Conservation (phyloP, 2,113 vertebrate species). For the Pseudopodoces humilis region DNA sequence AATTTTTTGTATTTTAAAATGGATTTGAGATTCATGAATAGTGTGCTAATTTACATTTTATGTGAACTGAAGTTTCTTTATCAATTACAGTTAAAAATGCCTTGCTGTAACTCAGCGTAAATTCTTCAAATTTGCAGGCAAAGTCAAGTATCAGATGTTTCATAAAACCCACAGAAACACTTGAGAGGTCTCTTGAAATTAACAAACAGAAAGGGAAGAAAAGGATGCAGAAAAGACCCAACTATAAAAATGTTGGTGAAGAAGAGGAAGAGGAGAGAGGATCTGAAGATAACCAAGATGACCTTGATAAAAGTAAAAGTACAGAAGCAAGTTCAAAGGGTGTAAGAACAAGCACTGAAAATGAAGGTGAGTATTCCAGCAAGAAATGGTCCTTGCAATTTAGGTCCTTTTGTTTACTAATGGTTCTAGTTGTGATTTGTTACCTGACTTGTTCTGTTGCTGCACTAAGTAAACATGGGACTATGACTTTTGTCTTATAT, state of each 20-base stretch:
- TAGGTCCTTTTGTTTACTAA: not conserved
- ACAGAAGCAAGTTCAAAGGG: conserved; percentile 88
- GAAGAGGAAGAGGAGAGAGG: conserved; percentile 93
- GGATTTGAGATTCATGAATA: not conserved
- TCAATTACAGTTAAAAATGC: not conserved
- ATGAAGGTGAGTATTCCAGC: conserved; percentile 84
- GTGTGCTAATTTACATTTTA: not conserved
- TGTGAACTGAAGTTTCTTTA: not conserved
- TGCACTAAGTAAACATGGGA: not conserved
- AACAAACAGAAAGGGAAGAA: conserved; percentile 91
- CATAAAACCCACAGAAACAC: conserved; percentile 89
- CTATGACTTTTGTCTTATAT: not conserved
- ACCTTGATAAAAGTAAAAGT: conserved; percentile 81
- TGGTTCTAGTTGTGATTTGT: not conserved
- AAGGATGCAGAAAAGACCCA: conserved; percentile 90
- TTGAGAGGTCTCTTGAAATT: conserved; percentile 94
- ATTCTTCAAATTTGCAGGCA: conserved; percentile 65
- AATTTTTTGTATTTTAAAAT: not conserved
- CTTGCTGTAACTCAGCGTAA: not conserved
- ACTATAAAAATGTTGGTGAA: conserved; percentile 98
- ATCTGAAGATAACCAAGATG: conserved; percentile 78
- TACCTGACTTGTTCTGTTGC: not conserved
- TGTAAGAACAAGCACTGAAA: conserved; percentile 88
- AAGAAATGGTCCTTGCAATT: not conserved
- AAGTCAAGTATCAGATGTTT: conserved; percentile 88